Evolutionary conservation across 2,113 vertebrate genomes (phyloP).

Genomic region (Ageneiosus marmoratus): DNA sequence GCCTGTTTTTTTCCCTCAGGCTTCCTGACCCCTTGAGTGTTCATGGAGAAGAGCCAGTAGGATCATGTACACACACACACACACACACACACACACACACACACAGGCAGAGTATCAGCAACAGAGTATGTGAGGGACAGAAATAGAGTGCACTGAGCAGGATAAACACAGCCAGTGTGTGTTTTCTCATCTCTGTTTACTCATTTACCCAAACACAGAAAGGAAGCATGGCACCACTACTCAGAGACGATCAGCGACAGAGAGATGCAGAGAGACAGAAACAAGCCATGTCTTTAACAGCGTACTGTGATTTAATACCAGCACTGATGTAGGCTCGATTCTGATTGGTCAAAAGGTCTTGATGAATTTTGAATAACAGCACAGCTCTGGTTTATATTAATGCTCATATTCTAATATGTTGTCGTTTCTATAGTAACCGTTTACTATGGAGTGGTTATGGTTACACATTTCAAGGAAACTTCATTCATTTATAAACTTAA

Average conservation of each 20-base stretch:
- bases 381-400: no score
- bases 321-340: neutral
- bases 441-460: no score
- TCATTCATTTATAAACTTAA: no score
- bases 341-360: neutral
- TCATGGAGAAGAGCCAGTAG: conserved; percentile 54
- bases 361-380: neutral
- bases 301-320: neutral
- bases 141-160: conserved; percentile 40
- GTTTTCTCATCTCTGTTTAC: conserved; percentile 62
- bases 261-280: neutral
- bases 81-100: conserved; percentile 16
- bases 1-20: conserved; percentile 59
- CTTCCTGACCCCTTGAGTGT: conserved; percentile 59
- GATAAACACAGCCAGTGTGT: conserved; percentile 59
- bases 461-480: no score
- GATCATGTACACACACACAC: neutral
- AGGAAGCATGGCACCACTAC: conserved; percentile 40
- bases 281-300: neutral
- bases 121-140: conserved; percentile 34
- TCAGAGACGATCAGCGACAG: neutral
- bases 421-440: no score
- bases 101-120: conserved; percentile 55
- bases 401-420: no score
- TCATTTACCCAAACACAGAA: conserved; percentile 50